Evolutionary conservation across 1,140 invertebrate species (phyloP), one percentile per base, ranked within the genome.

Genomic region (Pemphigus obesinymphae): DNA sequence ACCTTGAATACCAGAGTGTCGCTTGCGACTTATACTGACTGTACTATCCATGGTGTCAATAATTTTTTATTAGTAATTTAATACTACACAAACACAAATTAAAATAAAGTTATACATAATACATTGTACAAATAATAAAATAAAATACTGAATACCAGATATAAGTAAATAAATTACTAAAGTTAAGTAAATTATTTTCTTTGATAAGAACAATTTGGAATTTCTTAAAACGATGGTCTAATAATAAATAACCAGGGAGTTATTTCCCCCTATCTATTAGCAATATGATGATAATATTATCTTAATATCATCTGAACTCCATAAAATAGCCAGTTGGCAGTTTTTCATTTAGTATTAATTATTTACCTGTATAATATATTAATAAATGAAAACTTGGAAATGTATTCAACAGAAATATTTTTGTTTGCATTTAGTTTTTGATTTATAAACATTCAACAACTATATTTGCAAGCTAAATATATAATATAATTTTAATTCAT

Each of bases 21-120:
- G 34, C 45, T 80, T 80, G 3, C 76, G 76, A 63, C 55, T 80
- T 45, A 29, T 80, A 58, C 2, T 37, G 23, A 76, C 13, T 40
- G 11, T 75, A 78, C 13, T 80, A 45, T 80, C 76, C 76, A 80
- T 80, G 15, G 17, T 78, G 26, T 80, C 40, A 80, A 78, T 20
- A n/a, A 53, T 31, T 40, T 45, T 72, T 10, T 61, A n/a, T 8
- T 72, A 72, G 23, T 58, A 31, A 61, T 43, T 63, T 29, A 45
- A 45, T 63, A 80, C 15, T 63, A 20, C 8, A 20, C 17, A 45
- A 29, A 63, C 34, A 55, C 34, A 63, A 80, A 58, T 26, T 63
- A 80, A 80, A 80, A 80, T 40, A n/a, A 29, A 50, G 31, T 48
- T 17, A n/a, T 45, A 37, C 3, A 58, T 34, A 58, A 29, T 8